Evolutionary conservation across 2,113 vertebrate species (phyloP), one percentile per base, ranked within the genome.

Genomic region (Anas platyrhynchos): DNA sequence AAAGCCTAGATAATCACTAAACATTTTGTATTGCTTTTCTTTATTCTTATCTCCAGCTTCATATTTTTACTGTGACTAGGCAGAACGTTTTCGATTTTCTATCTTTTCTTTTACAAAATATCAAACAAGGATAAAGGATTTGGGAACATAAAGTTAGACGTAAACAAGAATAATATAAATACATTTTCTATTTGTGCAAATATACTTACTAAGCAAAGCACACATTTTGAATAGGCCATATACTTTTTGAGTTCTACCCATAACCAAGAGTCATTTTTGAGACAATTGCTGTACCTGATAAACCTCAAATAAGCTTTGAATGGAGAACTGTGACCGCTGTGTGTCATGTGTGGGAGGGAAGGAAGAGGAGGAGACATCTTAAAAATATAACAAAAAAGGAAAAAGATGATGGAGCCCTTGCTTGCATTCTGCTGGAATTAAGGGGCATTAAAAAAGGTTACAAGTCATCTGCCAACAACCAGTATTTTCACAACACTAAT

Each of bases 1-100:
- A 92, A 96, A 97, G 31, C 38, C 2, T 10, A 94, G 93, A 95
- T 94, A 95, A 96, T 90, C 79, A 86, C 69, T 23, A 87, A 94
- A 93, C 34, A 79, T 90, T 95, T 76, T 76, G 13, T 81, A 96
- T 94, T 94, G 66, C 78, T 91, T 95, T 94, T 54, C 48, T 85
- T 85, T 61, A 65, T 75, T 74, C 55, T 86, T 72, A 93, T 82
- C 89, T 96, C 44, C 36, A 82, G 44, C 15, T 88, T 85, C 43
- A 27, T 63, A 81, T 52, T 92, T 93, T 94, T 36, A 75, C 62
- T 56, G 38, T 52, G 63, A 56, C 54, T 34, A 89, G 59, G 74
- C 32, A 95, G 23, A 86, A 62, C 38, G 66, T 58, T 69, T 71
- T 46, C 6, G 10, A 84, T 90, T 94, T 86, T 82, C 50, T 82